These are phyloP conservation scores for Larimichthys crocea DNA, from an alignment of 2,113 vertebrate species.

Conservation along the genomic window DNA sequence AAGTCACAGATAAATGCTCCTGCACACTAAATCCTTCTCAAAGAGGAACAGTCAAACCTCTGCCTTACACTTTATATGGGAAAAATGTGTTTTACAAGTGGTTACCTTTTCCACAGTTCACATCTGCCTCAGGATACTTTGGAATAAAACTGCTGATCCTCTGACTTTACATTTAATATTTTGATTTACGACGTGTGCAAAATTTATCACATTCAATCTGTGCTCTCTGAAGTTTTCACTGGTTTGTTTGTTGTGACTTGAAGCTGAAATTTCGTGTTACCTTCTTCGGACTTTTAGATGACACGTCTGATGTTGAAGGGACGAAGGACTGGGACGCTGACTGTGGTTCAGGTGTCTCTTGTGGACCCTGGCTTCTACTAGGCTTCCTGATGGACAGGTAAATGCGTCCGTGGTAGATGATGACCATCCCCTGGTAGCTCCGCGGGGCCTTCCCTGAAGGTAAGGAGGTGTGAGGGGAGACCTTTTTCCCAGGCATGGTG, in stretches of 20 bases:
- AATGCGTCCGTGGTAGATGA: constrained; percentile 48
- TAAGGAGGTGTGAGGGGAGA: not conserved
- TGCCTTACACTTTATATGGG: no score
- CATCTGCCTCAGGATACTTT: no score
- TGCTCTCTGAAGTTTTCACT: no score
- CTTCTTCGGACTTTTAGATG: constrained; percentile 16
- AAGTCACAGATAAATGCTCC: not conserved
- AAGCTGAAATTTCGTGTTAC: constrained; percentile 8
- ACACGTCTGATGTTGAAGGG: not conserved
- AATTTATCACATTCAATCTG: no score
- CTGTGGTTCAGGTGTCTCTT: not conserved
- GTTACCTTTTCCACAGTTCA: not conserved
- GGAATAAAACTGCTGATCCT: no score
- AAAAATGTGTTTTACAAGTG: not conserved
- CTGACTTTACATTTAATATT: no score
- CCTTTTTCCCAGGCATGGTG: not conserved
- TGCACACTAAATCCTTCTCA: not conserved
- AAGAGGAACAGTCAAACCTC: not conserved
- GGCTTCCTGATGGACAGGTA: constrained; percentile 61
- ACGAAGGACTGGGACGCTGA: not conserved
- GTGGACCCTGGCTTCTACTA: not conserved
- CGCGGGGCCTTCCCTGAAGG: no score
- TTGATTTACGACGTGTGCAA: no score
- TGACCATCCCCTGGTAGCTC: not conserved
- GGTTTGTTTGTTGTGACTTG: not conserved